Conservation (phyloP, 2,113 vertebrate genomes). For the Phaethon lepturus region DNA sequence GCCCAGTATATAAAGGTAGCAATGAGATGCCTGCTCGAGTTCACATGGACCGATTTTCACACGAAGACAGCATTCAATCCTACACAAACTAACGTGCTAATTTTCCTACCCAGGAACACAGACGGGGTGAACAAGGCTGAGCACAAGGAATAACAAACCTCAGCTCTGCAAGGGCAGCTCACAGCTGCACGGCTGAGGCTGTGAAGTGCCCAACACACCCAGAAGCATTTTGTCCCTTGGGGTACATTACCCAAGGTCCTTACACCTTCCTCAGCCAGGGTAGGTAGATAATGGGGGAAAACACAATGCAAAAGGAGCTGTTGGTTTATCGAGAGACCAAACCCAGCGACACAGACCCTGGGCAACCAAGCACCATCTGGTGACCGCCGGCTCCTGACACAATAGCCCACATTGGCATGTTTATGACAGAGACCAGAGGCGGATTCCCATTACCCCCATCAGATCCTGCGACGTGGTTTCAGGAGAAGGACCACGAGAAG, state of each 20-base stretch:
- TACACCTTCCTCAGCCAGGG: background rate
- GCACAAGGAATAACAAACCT: slow-evolving; percentile 1
- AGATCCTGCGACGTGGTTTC: slow-evolving; percentile 57
- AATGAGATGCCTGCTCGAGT: background rate
- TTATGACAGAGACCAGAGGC: slow-evolving; percentile 66
- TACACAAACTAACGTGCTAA: background rate
- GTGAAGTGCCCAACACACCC: background rate
- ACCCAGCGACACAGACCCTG: slow-evolving; percentile 22
- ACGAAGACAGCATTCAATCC: background rate
- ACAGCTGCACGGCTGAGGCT: background rate
- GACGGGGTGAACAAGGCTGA: background rate
- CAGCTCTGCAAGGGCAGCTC: slow-evolving; percentile 11
- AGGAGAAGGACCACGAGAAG: slow-evolving; percentile 52
- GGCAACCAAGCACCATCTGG: slow-evolving; percentile 71
- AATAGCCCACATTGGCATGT: slow-evolving; percentile 67
- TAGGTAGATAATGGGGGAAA: slow-evolving; percentile 20
- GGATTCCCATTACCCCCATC: slow-evolving; percentile 52
- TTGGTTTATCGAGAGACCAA: slow-evolving; percentile 21
- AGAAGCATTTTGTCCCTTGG: background rate
- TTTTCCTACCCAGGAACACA: slow-evolving; percentile 12
- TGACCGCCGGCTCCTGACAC: slow-evolving; percentile 47
- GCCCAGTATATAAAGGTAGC: background rate
- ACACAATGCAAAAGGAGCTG: background rate
- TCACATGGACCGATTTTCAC: background rate
- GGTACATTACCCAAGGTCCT: background rate